Base-by-base conservation (phyloP, 1,140 invertebrate genomes). In the Heterodera carotae region DNA sequence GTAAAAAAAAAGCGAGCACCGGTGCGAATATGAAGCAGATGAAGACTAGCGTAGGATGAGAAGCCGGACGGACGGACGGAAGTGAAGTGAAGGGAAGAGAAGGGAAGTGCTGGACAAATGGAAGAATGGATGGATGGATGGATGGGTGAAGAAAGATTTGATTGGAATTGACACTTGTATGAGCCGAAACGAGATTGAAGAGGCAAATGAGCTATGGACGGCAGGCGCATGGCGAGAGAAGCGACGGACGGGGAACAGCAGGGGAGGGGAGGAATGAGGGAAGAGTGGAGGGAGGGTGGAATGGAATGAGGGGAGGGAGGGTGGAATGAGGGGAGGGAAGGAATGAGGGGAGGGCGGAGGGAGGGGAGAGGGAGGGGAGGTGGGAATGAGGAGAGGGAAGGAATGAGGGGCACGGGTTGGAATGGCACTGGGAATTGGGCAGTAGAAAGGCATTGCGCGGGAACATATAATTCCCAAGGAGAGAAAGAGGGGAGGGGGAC, bases 371-470 rank as follows among this genome's bases (percentile, higher is more conserved):
- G 48, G 18, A 10, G 48, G 48, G 48, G 48, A 7, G 2, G 15
- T 2, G 48, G 48, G 48, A 18, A 53, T 8, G 6, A 18, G 15
- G 48, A 53, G 15, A 18, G 6, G 18, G 18, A 18, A 18, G 12
- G 39, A 2, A 39, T 12, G 12, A 8, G 39, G 2, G 2, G 39
- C 12, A 39, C 48, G 36, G 33, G 34, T 68, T 29, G 48, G 25
- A 69, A 69, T 43, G 48, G n/a, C 34, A n/a, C n/a, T n/a, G n/a
- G n/a, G 25, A 29, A 68, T n/a, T 36, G 67, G n/a, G n/a, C 2
- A n/a, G n/a, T n/a, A 6, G 67, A 36, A 36, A 36, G 3, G n/a
- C 39, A 69, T 69, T 69, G 34, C n/a, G 22, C n/a, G 8, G 43
- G 48, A 48, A 31, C 48, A 69, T n/a, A n/a, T n/a, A n/a, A n/a